Evolutionary conservation across 2,113 vertebrate genomes (phyloP).

Genomic region (Hiodon tergisus): DNA sequence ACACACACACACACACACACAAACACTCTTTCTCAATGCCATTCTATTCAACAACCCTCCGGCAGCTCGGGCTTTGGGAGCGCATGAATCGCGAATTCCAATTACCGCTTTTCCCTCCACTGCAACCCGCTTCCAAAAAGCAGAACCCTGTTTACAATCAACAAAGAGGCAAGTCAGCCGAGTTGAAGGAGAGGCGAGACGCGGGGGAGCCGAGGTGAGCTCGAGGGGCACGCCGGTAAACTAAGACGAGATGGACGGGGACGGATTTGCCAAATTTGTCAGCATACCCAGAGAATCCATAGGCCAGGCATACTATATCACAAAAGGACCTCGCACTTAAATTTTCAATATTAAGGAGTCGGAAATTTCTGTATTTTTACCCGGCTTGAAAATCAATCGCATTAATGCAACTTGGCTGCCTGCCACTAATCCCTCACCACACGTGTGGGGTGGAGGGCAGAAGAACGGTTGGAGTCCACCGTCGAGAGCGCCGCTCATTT

Average conservation of each 20-base stretch:
- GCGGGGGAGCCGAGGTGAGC: neutral
- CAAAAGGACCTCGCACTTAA: too few species aligned
- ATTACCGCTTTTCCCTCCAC: neutral
- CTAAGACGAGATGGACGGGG: neutral
- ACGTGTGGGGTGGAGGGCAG: too few species aligned
- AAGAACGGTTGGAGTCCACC: too few species aligned
- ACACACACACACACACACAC: neutral
- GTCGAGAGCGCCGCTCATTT: too few species aligned
- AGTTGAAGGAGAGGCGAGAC: neutral
- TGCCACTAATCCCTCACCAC: too few species aligned
- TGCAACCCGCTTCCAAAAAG: neutral
- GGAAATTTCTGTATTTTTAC: too few species aligned
- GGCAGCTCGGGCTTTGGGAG: neutral
- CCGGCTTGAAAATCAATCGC: too few species aligned
- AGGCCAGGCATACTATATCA: too few species aligned
- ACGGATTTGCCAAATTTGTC: neutral
- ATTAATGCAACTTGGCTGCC: too few species aligned
- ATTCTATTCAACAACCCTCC: slow-evolving; percentile 6
- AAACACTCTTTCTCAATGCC: neutral
- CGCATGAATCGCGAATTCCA: slow-evolving; percentile 11
- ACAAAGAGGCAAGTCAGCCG: neutral
- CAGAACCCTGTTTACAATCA: neutral
- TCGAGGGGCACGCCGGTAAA: too few species aligned
- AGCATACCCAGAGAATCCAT: too few species aligned
- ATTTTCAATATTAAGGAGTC: too few species aligned